These are phyloP conservation scores for Melanotaenia maccullochi DNA, from an alignment of 2,797 vertebrate genomes.

Conservation along the genomic window DNA sequence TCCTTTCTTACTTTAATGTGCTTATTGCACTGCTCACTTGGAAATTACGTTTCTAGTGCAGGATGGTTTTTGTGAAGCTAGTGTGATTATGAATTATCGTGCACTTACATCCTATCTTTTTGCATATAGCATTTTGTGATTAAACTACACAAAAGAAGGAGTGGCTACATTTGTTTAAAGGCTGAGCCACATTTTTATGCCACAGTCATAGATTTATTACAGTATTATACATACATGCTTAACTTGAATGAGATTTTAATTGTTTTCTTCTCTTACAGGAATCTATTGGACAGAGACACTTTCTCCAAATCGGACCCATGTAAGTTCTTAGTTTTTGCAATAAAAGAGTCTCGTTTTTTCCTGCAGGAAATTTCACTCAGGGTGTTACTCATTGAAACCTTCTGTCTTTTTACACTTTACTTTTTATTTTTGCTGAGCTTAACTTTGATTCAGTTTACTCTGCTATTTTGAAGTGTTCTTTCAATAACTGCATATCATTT, in stretches of 20 bases:
- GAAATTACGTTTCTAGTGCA: conserved; percentile 52
- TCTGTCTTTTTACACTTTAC: conserved; percentile 34
- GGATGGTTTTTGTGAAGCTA: conserved; percentile 32
- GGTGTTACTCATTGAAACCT: conserved; percentile 18
- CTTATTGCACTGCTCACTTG: conserved; percentile 24
- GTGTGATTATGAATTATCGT: conserved; percentile 32
- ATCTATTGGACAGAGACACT: conserved; percentile 94
- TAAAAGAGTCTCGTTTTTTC: conserved; percentile 29
- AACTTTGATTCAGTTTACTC: conserved; percentile 74
- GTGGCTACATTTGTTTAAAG: neutral
- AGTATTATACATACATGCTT: neutral
- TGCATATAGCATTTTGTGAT: conserved; percentile 6
- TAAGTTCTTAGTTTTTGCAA: conserved; percentile 76
- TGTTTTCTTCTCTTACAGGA: conserved; percentile 77
- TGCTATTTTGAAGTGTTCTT: conserved; percentile 74
- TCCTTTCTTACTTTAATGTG: conserved; percentile 41
- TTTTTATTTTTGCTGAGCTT: conserved; percentile 63
- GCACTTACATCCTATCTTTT: conserved; percentile 21
- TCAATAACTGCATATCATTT: conserved; percentile 79
- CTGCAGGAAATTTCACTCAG: neutral
- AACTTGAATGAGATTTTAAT: conserved; percentile 3
- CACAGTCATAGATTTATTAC: neutral
- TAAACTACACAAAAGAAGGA: conserved; percentile 3
- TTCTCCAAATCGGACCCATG: conserved; percentile 97
- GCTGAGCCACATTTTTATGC: neutral